phyloP scores from a whole-genome alignment of 2,797 vertebrate genomes.

The Fistularia tabacaria region DNA sequence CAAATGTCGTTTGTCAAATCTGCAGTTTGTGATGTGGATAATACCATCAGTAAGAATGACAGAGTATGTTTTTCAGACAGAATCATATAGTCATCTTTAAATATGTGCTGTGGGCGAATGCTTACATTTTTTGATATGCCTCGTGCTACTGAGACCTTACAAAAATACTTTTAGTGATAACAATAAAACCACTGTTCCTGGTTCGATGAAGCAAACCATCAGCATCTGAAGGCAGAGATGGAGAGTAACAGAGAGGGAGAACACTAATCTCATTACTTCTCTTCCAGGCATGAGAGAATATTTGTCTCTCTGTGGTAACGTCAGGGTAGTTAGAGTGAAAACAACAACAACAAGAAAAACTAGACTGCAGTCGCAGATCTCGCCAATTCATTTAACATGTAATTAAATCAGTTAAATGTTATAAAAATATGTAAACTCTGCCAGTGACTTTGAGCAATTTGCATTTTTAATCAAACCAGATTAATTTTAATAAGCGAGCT shows the following conservation, averaged over 20 bases:
- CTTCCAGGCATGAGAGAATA: constrained; percentile 64
- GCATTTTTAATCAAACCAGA: constrained; percentile 80
- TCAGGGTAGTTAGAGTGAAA: constrained; percentile 35
- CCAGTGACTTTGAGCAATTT: constrained; percentile 74
- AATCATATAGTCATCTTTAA: constrained; percentile 40
- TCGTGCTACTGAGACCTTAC: constrained; percentile 53
- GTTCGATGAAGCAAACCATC: constrained; percentile 57
- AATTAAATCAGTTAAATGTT: constrained; percentile 78
- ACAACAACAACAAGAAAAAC: constrained; percentile 42
- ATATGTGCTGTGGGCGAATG: constrained; percentile 54
- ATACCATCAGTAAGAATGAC: constrained; percentile 19
- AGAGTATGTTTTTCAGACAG: constrained; percentile 2
- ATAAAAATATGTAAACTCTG: constrained; percentile 78
- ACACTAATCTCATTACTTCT: constrained; percentile 70
- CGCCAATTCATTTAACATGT: constrained; percentile 74
- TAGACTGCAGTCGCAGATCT: constrained; percentile 46
- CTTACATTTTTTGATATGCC: constrained; percentile 45
- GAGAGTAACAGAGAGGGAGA: constrained; percentile 37
- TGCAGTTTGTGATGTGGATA: constrained; percentile 15
- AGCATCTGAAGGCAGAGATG: constrained; percentile 52
- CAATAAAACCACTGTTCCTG: constrained; percentile 57
- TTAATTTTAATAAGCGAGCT: constrained; percentile 77
- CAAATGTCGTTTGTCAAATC: constrained; percentile 14
- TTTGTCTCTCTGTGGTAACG: constrained; percentile 63
- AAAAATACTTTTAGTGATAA: constrained; percentile 59